Percentiles rank a stretch among this genome's conserved stretches.
These are phyloP conservation scores for Mongoloraphidia duomilia DNA, from an alignment of 2,888 invertebrate genomes.

Conservation along the genomic window DNA sequence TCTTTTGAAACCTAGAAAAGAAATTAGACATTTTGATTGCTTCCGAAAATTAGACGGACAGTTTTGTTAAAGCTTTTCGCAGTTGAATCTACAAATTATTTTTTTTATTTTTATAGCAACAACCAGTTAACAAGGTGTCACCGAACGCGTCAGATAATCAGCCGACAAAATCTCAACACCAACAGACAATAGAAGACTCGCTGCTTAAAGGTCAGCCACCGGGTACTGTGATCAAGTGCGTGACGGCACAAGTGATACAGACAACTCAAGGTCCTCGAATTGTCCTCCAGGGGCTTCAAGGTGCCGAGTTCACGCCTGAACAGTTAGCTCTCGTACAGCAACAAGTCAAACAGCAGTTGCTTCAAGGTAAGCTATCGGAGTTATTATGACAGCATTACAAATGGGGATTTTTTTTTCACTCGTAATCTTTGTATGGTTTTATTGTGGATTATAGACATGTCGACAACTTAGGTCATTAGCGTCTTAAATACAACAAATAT, in stretches of 20 bases:
- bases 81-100: neutral
- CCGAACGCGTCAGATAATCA: too few relatives aligned
- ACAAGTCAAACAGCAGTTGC: constrained; percentile 76
- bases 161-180: constrained; percentile 1
- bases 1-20: too few relatives aligned
- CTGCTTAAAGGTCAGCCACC: constrained; percentile 67
- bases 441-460: too few relatives aligned
- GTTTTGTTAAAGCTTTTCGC: too few relatives aligned
- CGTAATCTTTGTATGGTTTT: neutral
- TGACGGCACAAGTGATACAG: constrained; percentile 76
- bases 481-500: too few relatives aligned
- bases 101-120: neutral
- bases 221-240: constrained; percentile 74
- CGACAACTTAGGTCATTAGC: too few relatives aligned
- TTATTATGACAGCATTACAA: too few relatives aligned
- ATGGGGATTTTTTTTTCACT: constrained; percentile 2
- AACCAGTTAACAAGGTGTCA: neutral
- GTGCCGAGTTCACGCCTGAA: constrained; percentile 67
- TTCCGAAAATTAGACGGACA: too few relatives aligned
- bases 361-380: constrained; percentile 48
- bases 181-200: constrained; percentile 46
- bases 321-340: constrained; percentile 73
- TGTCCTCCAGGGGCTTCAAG: constrained; percentile 70
- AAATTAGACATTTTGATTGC: too few relatives aligned
- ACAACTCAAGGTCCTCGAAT: constrained; percentile 75